Evolutionary conservation across 1,140 invertebrate genomes (phyloP).

Genomic region (Euglossa dilemma): DNA sequence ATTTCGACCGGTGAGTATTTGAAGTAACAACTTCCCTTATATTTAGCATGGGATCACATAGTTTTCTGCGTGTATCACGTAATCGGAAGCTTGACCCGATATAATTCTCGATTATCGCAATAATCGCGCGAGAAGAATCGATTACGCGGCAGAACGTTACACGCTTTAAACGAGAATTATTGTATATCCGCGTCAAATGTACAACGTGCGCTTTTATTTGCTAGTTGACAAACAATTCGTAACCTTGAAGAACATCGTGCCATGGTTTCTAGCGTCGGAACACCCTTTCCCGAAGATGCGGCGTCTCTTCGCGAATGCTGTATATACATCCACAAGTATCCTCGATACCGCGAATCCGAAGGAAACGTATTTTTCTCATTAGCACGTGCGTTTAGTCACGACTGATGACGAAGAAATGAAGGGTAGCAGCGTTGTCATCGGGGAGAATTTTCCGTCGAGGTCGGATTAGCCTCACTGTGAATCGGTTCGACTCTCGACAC

Average conservation of each 20-base stretch:
- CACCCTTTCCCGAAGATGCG: neutral
- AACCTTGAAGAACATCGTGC: neutral
- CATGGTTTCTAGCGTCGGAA: neutral
- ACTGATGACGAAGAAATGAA: conserved; percentile 32
- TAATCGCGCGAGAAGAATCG: no score
- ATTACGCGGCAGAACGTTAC: no score
- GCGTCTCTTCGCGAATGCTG: neutral
- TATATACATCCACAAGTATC: neutral
- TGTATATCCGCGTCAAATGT: neutral
- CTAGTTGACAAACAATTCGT: neutral
- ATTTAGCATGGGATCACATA: no score
- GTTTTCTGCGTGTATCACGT: no score
- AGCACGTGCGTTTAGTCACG: conserved; percentile 1
- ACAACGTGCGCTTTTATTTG: neutral
- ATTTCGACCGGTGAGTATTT: no score
- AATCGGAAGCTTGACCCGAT: no score
- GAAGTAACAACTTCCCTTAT: no score
- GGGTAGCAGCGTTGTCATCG: conserved; percentile 75
- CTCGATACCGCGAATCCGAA: neutral
- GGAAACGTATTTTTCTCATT: no score
- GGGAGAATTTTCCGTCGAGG: conserved; percentile 73
- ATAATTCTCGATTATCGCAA: no score
- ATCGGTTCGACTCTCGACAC: conserved; percentile 26
- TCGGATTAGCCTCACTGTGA: conserved; percentile 60
- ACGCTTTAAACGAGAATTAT: no score